Conservation (phyloP, 2,888 invertebrate genomes). For the Slavum lentiscoides region DNA sequence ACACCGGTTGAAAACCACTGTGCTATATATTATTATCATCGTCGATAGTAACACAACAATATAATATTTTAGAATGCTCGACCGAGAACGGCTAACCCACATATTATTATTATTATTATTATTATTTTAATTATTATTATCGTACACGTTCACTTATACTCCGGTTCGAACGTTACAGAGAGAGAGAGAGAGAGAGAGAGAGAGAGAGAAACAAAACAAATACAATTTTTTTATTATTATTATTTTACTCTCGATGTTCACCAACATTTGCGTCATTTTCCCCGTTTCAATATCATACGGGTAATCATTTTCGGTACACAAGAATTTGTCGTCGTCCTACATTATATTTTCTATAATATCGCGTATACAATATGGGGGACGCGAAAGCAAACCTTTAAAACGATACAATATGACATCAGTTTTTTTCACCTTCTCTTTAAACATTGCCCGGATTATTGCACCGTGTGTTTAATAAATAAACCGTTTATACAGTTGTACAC, state of each 20-base stretch:
- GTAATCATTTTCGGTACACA: conserved; percentile 8
- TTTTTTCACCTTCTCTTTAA: neutral
- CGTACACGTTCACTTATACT: too few species aligned
- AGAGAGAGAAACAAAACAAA: neutral
- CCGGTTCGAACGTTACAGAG: too few species aligned
- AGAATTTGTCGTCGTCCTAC: neutral
- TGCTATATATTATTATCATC: too few species aligned
- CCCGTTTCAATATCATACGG: neutral
- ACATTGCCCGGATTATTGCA: neutral
- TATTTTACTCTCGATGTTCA: neutral
- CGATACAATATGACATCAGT: too few species aligned
- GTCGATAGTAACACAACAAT: neutral
- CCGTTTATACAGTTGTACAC: neutral
- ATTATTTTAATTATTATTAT: too few species aligned
- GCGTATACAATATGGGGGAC: too few species aligned
- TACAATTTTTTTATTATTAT: too few species aligned
- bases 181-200: too few species aligned
- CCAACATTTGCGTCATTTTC: neutral
- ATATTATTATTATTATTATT: too few species aligned
- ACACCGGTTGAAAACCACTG: too few species aligned
- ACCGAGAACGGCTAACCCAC: neutral
- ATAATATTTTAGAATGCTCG: neutral
- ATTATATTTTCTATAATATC: too few species aligned
- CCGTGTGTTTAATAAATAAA: neutral
- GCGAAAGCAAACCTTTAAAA: neutral